phyloP scores from a whole-genome alignment of 2,113 vertebrate species.

The Datnioides undecimradiatus region DNA sequence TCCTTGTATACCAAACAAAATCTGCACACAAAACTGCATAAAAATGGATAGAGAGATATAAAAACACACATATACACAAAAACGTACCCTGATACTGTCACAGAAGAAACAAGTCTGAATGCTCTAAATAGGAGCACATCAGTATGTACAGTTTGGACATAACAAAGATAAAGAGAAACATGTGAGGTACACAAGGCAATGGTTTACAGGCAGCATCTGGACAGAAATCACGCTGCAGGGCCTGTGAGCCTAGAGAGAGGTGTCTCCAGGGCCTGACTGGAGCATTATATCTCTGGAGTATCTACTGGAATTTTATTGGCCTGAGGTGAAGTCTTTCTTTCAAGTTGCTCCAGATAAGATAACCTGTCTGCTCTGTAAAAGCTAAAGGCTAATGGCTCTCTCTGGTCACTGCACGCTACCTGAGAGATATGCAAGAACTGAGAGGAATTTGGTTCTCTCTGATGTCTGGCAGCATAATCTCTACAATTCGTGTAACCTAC shows the following conservation, averaged over 20 bases:
- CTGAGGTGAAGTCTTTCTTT: slow-evolving; percentile 60
- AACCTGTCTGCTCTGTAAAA: slow-evolving; percentile 53
- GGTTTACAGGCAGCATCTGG: slow-evolving; percentile 60
- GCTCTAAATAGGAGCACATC: slow-evolving; percentile 1
- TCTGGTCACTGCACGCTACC: slow-evolving; percentile 46
- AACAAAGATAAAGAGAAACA: slow-evolving; percentile 23
- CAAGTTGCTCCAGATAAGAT: slow-evolving; percentile 62
- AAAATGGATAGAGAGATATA: slow-evolving; percentile 25
- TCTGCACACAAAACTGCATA: slow-evolving; percentile 21
- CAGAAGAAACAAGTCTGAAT: slow-evolving; percentile 27
- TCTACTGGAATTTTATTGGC: slow-evolving; percentile 48
- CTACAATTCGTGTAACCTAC: not conserved
- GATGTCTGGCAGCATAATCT: slow-evolving; percentile 51
- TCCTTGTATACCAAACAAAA: not conserved
- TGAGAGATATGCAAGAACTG: slow-evolving; percentile 38
- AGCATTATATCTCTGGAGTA: slow-evolving; percentile 35
- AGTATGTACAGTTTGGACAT: slow-evolving; percentile 45
- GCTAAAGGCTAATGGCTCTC: slow-evolving; percentile 54
- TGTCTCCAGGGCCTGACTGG: slow-evolving; percentile 48
- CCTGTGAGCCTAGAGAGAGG: slow-evolving; percentile 35
- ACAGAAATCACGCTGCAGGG: slow-evolving; percentile 35
- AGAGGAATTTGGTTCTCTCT: slow-evolving; percentile 43
- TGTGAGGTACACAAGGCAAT: slow-evolving; percentile 52
- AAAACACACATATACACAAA: slow-evolving; percentile 37
- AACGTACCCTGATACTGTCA: slow-evolving; percentile 75